Evolutionary conservation across 2,113 vertebrate species (phyloP).

Genomic region (Saguinus midas): DNA sequence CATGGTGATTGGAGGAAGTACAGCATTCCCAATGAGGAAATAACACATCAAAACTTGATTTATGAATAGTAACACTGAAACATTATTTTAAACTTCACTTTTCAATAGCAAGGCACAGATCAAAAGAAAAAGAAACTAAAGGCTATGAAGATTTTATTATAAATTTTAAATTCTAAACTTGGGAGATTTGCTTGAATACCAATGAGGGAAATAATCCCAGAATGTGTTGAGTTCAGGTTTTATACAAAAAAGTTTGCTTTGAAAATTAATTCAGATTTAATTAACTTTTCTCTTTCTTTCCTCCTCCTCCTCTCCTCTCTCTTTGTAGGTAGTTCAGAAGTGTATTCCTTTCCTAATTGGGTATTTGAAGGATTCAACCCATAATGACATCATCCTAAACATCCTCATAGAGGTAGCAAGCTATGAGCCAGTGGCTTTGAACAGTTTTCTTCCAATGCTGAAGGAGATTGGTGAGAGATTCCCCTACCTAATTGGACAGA

Average conservation of each 20-base stretch:
- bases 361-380: conserved; percentile 85
- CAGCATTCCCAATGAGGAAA: neutral
- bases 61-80: neutral
- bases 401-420: conserved; percentile 89
- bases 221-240: neutral
- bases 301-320: conserved; percentile 19
- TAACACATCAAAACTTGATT: neutral
- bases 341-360: conserved; percentile 87
- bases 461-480: conserved; percentile 86
- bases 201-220: neutral
- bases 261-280: neutral
- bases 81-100: neutral
- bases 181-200: neutral
- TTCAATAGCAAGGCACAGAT: neutral
- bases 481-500: conserved; percentile 89
- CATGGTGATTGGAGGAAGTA: neutral
- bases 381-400: conserved; percentile 87
- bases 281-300: neutral
- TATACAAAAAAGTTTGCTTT: neutral
- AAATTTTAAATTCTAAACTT: conserved; percentile 45
- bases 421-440: conserved; percentile 88
- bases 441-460: conserved; percentile 85
- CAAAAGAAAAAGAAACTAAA: neutral
- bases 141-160: neutral
- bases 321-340: conserved; percentile 87